Base-by-base conservation (phyloP, 92 coral and sea anemone genomes). In the Pocillopora grandis region DNA sequence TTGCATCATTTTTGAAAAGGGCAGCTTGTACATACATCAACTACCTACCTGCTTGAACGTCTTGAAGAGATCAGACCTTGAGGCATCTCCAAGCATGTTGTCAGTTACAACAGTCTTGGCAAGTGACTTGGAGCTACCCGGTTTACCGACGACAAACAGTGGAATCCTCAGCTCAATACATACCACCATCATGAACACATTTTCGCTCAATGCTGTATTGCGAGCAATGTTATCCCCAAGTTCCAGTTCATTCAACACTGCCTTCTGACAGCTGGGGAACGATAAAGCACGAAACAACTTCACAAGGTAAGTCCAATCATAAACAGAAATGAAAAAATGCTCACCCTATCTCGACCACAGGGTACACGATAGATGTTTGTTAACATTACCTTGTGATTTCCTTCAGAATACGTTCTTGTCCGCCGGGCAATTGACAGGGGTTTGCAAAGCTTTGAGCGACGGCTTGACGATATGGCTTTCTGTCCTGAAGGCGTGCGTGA, bases 171-270 rank as follows among this genome's bases (percentile, higher is more conserved):
- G 91, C 87, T 95, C 98, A 66, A 93, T 91, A 75, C 98, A 94
- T 21, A 95, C 92, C 59, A 93, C 94, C 98, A 95, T 95, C 98
- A 95, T 91, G 75, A 95, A 95, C 83, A 95, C 98, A 58, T 95
- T 95, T 77, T 95, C 96, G 59, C 96, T 86, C 68, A 95, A 78
- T 17, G 98, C 98, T 21, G 85, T 82, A 84, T 92, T 94, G 3
- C 89, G 90, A 37, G 98, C 98, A 33, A 95, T 95, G 85, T 94
- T 94, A 10, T 84, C 73, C 70, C 95, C 98, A 42, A 91, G 86
- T 58, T 90, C 71, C 60, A 92, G 87, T 60, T 88, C 88, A 23
- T 92, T 64, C 81, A 94, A 72, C 42, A 94, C 91, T 59, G 95
- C 95, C 58, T 86, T 88, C 80, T 94, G 98, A 77, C 98, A 94